A percentile compares a stretch with the other conserved stretches of the same genome.
These are phyloP conservation scores for Cryptus armator DNA, from an alignment of 2,888 invertebrate genomes.

Conservation along the genomic window DNA sequence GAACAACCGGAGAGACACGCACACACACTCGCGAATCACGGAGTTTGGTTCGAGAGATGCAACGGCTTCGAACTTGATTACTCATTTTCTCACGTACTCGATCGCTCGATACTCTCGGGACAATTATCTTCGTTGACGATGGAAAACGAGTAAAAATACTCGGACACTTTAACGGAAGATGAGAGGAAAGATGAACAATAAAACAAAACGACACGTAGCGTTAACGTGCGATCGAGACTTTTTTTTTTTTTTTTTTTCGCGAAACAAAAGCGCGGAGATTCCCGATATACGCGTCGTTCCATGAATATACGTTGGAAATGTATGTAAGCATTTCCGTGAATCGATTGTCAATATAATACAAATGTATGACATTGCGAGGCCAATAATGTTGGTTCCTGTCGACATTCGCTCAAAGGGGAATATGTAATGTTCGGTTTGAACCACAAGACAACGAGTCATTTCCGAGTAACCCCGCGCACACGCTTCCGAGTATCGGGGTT, in stretches of 20 bases:
- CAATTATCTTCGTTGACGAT: conserved; percentile 4
- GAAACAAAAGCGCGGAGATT: background rate
- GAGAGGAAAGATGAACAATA: conserved; percentile 5
- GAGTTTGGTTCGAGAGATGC: background rate
- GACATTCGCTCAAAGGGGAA: background rate
- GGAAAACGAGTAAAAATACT: conserved; percentile 6
- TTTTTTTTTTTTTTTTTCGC: background rate
- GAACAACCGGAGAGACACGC: background rate
- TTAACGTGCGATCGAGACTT: background rate
- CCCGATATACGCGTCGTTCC: background rate
- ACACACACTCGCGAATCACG: background rate
- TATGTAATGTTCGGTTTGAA: background rate
- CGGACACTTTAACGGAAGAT: conserved; percentile 4
- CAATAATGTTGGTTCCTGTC: background rate
- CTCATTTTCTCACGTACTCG: conserved; percentile 21
- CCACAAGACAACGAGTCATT: background rate
- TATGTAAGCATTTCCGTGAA: conserved; percentile 18
- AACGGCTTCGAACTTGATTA: conserved; percentile 27
- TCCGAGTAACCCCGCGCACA: background rate
- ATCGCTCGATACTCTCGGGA: background rate
- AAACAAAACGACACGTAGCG: background rate
- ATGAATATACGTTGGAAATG: background rate
- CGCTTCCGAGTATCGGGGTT: background rate
- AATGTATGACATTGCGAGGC: background rate
- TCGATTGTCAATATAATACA: conserved; percentile 15